phyloP scores from a whole-genome alignment of 2,888 invertebrate genomes.

The Tortricodes alternella region DNA sequence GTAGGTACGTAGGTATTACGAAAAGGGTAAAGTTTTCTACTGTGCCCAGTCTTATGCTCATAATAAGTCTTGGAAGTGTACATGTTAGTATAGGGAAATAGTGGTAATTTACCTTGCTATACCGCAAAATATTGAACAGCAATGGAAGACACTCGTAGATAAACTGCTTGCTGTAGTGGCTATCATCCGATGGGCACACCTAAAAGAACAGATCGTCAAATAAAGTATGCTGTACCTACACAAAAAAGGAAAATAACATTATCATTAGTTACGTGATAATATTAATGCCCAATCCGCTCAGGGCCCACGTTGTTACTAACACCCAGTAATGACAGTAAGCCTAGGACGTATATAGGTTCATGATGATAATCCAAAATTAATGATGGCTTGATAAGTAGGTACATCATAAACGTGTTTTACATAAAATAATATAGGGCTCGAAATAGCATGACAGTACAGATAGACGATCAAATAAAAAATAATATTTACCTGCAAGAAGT shows the following conservation, averaged over 20 bases:
- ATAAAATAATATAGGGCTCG: background rate
- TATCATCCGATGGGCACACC: slow-evolving; percentile 92
- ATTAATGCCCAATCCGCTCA: too few relatives aligned
- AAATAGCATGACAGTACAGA: background rate
- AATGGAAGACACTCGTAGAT: slow-evolving; percentile 95
- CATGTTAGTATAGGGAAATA: background rate
- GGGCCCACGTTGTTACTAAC: too few relatives aligned
- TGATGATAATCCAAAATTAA: too few relatives aligned
- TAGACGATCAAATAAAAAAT: background rate
- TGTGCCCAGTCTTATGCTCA: background rate
- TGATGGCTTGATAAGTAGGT: too few relatives aligned
- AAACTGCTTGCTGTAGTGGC: slow-evolving; percentile 91
- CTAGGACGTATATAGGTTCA: too few relatives aligned
- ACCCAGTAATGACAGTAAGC: too few relatives aligned
- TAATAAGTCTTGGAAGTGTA: background rate
- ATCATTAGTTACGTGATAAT: too few relatives aligned
- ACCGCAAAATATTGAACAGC: slow-evolving; percentile 94
- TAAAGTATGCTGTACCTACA: too few relatives aligned
- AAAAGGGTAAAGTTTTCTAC: too few relatives aligned
- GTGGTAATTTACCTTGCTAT: slow-evolving; percentile 87
- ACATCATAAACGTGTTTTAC: background rate
- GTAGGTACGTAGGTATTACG: too few relatives aligned
- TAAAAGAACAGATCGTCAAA: too few relatives aligned
- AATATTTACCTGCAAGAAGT: slow-evolving; percentile 87
- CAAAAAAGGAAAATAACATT: too few relatives aligned